Percentiles rank a stretch among this genome's conserved stretches.
Conservation (phyloP, 2,888 invertebrate species). For the Pemphredon lugubris region DNA sequence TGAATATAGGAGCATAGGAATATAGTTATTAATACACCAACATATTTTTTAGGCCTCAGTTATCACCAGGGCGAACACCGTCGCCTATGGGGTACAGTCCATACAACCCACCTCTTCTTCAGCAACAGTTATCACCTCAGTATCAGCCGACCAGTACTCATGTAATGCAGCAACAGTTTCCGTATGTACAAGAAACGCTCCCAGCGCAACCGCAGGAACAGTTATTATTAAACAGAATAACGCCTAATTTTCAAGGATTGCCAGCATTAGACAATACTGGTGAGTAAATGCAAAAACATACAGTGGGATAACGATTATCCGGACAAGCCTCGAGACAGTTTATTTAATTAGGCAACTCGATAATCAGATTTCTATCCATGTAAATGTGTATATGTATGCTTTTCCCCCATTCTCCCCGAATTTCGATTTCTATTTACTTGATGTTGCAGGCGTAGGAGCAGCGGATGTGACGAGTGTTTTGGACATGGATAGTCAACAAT, state of each 20-base stretch:
- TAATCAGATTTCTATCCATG: not conserved
- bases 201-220: conserved; percentile 49
- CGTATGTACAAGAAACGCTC: conserved; percentile 43
- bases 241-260: conserved; percentile 54
- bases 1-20: not conserved
- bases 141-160: conserved; percentile 51
- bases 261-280: conserved; percentile 57
- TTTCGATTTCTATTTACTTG: conserved; percentile 6
- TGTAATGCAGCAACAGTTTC: conserved; percentile 54
- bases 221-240: conserved; percentile 57
- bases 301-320: no score
- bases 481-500: conserved; percentile 76
- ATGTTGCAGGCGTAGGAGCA: conserved; percentile 46
- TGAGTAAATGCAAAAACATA: conserved; percentile 41
- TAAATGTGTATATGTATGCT: not conserved
- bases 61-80: conserved; percentile 69
- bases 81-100: conserved; percentile 70
- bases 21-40: not conserved
- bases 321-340: no score
- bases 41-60: conserved; percentile 59
- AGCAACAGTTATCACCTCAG: conserved; percentile 56
- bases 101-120: conserved; percentile 62
- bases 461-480: conserved; percentile 72
- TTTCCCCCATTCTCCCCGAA: conserved; percentile 1
- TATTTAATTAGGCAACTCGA: no score